Evolutionary conservation across 2,888 invertebrate species (phyloP).

Genomic region (Amblyteles armatorius): DNA sequence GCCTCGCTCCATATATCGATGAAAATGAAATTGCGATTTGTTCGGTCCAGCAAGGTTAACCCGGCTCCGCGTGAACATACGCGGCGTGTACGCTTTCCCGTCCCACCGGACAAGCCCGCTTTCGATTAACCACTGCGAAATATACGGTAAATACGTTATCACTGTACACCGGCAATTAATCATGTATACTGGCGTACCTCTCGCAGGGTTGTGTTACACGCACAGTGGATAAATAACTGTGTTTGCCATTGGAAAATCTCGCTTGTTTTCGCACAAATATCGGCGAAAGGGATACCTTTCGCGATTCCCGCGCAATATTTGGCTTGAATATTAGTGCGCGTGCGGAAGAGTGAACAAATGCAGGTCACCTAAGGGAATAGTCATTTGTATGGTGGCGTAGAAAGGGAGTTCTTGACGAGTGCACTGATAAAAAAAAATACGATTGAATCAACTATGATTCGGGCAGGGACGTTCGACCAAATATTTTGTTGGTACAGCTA

Average conservation of each 20-base stretch:
- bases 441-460: no score
- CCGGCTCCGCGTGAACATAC: constrained; percentile 8
- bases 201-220: neutral
- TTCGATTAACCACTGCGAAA: constrained; percentile 34
- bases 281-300: no score
- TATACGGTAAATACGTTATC: constrained; percentile 32
- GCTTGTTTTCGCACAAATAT: no score
- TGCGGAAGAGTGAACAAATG: no score
- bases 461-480: no score
- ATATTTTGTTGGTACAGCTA: no score
- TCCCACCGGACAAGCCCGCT: neutral
- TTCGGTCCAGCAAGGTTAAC: constrained; percentile 22
- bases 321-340: no score
- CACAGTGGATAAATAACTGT: constrained; percentile 11
- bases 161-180: constrained; percentile 26
- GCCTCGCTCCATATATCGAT: constrained; percentile 5
- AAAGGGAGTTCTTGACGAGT: no score
- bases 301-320: no score
- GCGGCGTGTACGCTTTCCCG: neutral
- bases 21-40: constrained; percentile 48
- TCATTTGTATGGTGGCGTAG: no score
- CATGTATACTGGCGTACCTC: constrained; percentile 28
- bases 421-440: no score
- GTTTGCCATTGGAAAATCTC: constrained; percentile 2
- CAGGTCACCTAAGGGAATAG: no score